Conservation (phyloP, 2,888 invertebrate species). For the Dendrolimus pini region DNA sequence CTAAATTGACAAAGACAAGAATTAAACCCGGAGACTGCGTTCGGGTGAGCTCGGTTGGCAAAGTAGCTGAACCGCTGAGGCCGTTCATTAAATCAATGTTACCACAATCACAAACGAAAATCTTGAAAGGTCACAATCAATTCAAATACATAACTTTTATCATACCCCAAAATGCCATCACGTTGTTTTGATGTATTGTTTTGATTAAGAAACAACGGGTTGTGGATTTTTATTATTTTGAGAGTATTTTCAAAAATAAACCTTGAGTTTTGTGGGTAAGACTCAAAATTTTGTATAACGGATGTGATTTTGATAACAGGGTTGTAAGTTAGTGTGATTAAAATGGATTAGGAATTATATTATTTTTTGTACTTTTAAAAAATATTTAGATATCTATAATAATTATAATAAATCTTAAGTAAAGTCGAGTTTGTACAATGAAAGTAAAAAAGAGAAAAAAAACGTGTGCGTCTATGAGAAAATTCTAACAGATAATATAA, state of each 20-base stretch:
- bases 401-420: too few species aligned
- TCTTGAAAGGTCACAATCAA: constrained; percentile 39
- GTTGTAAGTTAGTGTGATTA: background rate
- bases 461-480: too few species aligned
- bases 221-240: constrained; percentile 35
- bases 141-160: constrained; percentile 49
- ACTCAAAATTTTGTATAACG: background rate
- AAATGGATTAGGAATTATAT: background rate
- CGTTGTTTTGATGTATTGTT: constrained; percentile 49
- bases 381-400: too few species aligned
- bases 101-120: constrained; percentile 28
- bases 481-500: too few species aligned
- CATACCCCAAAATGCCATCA: constrained; percentile 48
- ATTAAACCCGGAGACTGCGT: too few species aligned
- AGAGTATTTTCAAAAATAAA: background rate
- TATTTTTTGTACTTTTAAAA: too few species aligned
- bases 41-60: background rate
- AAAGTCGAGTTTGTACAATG: too few species aligned
- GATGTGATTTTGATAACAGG: background rate
- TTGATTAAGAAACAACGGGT: constrained; percentile 50
- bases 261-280: background rate
- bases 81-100: constrained; percentile 33
- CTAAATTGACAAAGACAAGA: too few species aligned
- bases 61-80: background rate
- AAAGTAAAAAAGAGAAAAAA: too few species aligned